Evolutionary conservation across 2,113 vertebrate species (phyloP).

Genomic region (Ardeotis arabs): DNA sequence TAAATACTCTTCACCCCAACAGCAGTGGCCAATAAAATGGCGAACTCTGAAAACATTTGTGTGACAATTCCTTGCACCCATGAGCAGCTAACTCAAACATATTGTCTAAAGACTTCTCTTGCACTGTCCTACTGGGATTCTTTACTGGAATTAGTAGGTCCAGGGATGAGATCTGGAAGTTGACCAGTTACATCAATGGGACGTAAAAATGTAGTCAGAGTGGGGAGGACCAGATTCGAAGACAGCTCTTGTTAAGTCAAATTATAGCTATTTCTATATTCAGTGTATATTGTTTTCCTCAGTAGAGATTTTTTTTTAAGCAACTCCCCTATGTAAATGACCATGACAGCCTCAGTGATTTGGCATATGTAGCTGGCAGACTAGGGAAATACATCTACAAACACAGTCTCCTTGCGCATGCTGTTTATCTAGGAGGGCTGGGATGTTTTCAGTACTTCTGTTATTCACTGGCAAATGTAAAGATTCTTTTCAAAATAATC

Average conservation of each 20-base stretch:
- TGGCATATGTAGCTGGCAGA: background rate
- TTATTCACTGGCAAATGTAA: background rate
- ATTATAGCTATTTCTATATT: conserved; percentile 24
- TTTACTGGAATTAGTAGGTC: background rate
- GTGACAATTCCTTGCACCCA: background rate
- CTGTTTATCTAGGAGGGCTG: background rate
- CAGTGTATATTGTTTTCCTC: background rate
- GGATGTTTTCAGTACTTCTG: background rate
- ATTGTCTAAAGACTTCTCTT: background rate
- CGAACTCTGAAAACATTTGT: background rate
- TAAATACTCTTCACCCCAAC: background rate
- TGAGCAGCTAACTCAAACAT: background rate
- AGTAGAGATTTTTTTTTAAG: background rate
- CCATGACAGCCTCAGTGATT: background rate
- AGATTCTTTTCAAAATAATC: conserved; percentile 13
- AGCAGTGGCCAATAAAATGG: background rate
- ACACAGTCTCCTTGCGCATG: background rate
- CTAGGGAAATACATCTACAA: background rate
- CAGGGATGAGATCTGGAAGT: rapidly evolving
- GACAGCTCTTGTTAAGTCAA: background rate
- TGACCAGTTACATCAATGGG: background rate
- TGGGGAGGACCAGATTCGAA: background rate
- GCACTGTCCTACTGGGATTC: background rate
- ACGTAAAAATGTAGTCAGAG: background rate
- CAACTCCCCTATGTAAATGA: background rate